Base-by-base conservation (phyloP, 2,797 vertebrate genomes). In the Smutsia gigantea region DNA sequence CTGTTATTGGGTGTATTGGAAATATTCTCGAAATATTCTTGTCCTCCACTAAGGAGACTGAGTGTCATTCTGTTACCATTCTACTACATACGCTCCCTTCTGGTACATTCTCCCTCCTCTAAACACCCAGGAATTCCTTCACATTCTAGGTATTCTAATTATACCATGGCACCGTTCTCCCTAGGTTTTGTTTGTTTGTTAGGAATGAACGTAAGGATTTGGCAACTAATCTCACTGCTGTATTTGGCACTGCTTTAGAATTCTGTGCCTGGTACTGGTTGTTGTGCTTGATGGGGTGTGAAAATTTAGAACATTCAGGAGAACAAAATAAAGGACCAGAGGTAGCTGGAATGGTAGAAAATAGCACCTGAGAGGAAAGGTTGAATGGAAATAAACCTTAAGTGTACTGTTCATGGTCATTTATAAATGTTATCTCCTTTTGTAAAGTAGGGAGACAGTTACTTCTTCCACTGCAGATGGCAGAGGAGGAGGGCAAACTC, bases 131-230 rank as follows among this genome's bases (percentile, higher is more conserved):
- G 31, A 75, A 69, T 83, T 90, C 53, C 34, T 69, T 59, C 71
- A 31, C 19, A n/a, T 66, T 88, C 64, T 63, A 75, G 63, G 49
- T 84, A 66, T 95, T 89, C 37, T 87, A 31, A 83, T 31, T 49
- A 83, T 68, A 75, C 29, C 2, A 42, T 31, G 18, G 55, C 46
- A 57, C 51, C 15, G 2, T 71, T 96, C 34, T 93, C 81, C 53
- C 53, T 77, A 27, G 27, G 39, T 55, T 74, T 42, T 92, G 23
- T 72, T 68, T 74, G 39, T n/a, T 86, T 68, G 37, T 63, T 63
- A 79, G 37, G n/a, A 92, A 87, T 82, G 42, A 94, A 66, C 46
- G 27, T 79, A 81, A 92, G n/a, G 27, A 93, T 93, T 91, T 94
- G 82, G 68, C 72, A 94, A 64, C 51, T 86, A 49, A 84, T 61